These are phyloP conservation scores for Ylistrum balloti DNA, from an alignment of 1,140 invertebrate species.

Conservation along the genomic window DNA sequence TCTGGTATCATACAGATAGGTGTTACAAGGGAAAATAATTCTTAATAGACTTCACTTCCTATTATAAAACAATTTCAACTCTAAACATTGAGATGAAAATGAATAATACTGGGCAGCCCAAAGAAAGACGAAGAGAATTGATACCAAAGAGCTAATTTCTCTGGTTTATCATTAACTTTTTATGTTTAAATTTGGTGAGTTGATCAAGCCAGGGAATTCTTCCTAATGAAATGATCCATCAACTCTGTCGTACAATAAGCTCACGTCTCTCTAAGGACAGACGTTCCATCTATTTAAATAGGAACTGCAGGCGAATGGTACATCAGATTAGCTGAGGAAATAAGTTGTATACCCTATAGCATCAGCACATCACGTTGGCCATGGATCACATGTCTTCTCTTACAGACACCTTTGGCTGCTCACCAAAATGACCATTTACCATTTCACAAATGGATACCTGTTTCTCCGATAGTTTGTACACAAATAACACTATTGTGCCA, in stretches of 20 bases:
- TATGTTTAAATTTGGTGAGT: neutral
- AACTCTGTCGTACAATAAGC: neutral
- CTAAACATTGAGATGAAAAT: too few species aligned
- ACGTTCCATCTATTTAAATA: neutral
- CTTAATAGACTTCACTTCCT: slow-evolving; percentile 17
- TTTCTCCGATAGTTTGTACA: neutral
- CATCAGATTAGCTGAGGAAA: neutral
- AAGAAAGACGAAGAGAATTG: too few species aligned
- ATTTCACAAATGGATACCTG: too few species aligned
- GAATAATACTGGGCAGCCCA: too few species aligned
- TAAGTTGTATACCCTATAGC: neutral
- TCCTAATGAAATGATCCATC: neutral
- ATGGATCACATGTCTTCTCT: neutral
- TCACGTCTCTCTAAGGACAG: neutral
- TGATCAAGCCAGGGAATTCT: neutral
- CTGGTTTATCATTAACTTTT: neutral
- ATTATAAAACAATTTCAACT: too few species aligned
- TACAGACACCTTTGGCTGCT: neutral
- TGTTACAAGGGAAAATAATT: neutral
- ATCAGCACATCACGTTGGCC: neutral
- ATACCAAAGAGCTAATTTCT: neutral
- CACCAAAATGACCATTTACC: neutral
- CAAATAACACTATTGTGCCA: too few species aligned
- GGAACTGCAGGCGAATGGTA: neutral
- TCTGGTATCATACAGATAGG: too few species aligned